Base-by-base conservation (phyloP, 2,113 vertebrate species). In the Callionymus lyra region DNA sequence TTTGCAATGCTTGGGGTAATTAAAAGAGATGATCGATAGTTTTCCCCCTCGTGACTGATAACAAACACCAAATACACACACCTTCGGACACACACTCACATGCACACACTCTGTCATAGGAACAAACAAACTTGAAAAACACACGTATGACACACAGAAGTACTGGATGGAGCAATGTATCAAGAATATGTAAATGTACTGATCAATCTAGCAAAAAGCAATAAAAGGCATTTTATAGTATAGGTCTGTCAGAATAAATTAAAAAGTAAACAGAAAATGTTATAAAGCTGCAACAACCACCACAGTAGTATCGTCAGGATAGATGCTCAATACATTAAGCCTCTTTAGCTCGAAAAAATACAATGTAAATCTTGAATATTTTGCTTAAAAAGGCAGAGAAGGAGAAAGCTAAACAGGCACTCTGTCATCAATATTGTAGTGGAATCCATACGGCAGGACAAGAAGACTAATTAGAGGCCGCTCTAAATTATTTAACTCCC, bases 401-500 rank as follows among this genome's bases (percentile, higher is more conserved):
- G 55, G 49, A 50, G 50, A 37, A 35, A 52, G 62, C 53, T 84
- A 86, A 81, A 82, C 75, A 81, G 83, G 77, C 68, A 74, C 79
- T 89, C 81, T 52, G 86, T 96, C 94, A 90, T 97, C 92, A 95
- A 93, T 95, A 96, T 90, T 90, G 81, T 89, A 89, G 87, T 87
- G 71, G 83, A 84, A 97, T 94, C 87, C 86, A 94, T 98, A 91
- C 87, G 83, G 91, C 89, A 86, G 88, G 90, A 92, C 86, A 86
- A 90, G 89, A 89, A 80, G 87, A 93, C 94, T 99, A 98, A 99
- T 99, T 99, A 98, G 93, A 93, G 89, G 82, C 87, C 76, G 89
- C 83, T 87, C 91, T 98, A 95, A 98, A 98, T 98, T 92, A 98
- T 98, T 98, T 91, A 98, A 92, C 91, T 93, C 91, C 87, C 92